phyloP scores from a whole-genome alignment of 2,113 vertebrate genomes.

The Semnornis frantzii region DNA sequence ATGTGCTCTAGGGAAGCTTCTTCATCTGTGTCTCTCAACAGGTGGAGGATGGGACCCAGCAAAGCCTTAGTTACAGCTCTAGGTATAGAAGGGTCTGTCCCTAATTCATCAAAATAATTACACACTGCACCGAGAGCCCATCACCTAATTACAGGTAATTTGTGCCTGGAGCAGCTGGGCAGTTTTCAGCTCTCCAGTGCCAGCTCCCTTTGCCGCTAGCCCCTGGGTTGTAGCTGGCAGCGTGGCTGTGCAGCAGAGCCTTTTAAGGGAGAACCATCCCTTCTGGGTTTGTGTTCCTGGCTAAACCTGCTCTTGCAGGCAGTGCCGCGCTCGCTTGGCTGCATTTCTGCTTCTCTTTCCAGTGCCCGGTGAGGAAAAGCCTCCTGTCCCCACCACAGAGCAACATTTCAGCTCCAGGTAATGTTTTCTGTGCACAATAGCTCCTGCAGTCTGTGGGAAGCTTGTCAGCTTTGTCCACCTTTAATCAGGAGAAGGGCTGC shows the following conservation, averaged over 20 bases:
- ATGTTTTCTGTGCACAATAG: background rate
- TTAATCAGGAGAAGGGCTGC: background rate
- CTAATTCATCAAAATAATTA: background rate
- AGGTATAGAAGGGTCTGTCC: background rate
- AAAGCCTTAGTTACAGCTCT: background rate
- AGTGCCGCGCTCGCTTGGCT: accelerated
- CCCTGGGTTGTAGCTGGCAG: background rate
- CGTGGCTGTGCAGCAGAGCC: background rate
- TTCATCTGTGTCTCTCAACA: background rate
- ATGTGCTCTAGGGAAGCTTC: background rate
- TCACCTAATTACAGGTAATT: background rate
- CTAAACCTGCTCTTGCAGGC: background rate
- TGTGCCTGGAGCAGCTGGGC: accelerated
- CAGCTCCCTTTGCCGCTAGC: background rate
- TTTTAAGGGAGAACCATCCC: slow-evolving; percentile 53
- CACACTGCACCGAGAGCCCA: accelerated
- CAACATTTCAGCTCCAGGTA: background rate
- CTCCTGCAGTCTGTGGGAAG: background rate
- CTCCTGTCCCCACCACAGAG: background rate
- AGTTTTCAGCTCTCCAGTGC: accelerated
- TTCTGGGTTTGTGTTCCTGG: background rate
- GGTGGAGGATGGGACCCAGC: background rate
- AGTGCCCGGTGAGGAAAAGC: background rate
- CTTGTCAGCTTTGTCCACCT: slow-evolving; percentile 1
- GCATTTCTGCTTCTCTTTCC: background rate